Evolutionary conservation across 2,888 invertebrate genomes (phyloP).

Genomic region (Seladonia tumulorum): DNA sequence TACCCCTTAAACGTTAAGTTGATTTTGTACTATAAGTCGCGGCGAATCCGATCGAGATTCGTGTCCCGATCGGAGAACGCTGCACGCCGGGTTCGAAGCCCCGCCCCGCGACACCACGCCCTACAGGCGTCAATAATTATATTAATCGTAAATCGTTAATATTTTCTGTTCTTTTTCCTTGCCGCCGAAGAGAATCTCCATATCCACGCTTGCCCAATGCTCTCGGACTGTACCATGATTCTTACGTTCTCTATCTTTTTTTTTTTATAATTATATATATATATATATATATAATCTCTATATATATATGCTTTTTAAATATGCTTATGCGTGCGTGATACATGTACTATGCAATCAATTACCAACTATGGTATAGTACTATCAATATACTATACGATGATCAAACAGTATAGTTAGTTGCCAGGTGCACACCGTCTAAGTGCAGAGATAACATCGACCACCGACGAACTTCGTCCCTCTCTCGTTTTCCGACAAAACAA

Average conservation of each 20-base stretch:
- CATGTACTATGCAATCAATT: constrained; percentile 72
- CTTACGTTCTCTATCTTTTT: constrained; percentile 33
- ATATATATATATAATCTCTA: constrained; percentile 10
- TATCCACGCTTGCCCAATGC: background rate
- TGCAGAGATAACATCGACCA: constrained; percentile 66
- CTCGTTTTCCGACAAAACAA: constrained; percentile 23
- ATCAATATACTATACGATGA: constrained; percentile 76
- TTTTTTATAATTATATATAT: constrained; percentile 8
- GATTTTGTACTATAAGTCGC: constrained; percentile 83
- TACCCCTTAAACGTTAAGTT: constrained; percentile 79
- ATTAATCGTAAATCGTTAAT: constrained; percentile 41
- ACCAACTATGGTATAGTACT: constrained; percentile 72
- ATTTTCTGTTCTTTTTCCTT: constrained; percentile 34
- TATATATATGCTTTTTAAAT: constrained; percentile 62
- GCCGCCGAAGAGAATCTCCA: constrained; percentile 19
- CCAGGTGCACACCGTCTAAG: constrained; percentile 48
- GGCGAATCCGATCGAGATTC: constrained; percentile 54
- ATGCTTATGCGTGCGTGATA: constrained; percentile 71
- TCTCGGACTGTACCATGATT: constrained; percentile 14
- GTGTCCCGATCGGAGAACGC: constrained; percentile 44
- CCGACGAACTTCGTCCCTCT: constrained; percentile 4
- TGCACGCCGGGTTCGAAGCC: constrained; percentile 75
- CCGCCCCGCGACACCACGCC: constrained; percentile 73
- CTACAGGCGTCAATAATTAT: constrained; percentile 52
- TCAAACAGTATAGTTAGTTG: constrained; percentile 75